Evolutionary conservation across 2,113 vertebrate species (phyloP), one percentile per base, ranked within the genome.

Genomic region (Notarius lentiginosus): DNA sequence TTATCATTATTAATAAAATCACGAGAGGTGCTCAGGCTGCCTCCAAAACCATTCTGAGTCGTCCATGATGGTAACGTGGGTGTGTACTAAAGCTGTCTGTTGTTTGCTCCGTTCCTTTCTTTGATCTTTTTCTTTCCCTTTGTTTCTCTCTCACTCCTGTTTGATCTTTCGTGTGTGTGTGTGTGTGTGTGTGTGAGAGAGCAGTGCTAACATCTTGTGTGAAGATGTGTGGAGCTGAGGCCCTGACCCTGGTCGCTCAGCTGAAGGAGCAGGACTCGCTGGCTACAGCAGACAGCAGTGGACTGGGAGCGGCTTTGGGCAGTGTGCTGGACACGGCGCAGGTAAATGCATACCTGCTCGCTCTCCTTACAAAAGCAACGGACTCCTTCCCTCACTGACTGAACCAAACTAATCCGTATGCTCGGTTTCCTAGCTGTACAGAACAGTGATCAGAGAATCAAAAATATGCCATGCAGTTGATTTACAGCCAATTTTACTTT

Each of bases 141-240:
- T 75, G 7, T 82, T 27, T 83, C 58, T 34, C 22, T 17, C n/a
- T 24, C 47, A n/a, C 20, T 7, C 3, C 0, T 75, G 0, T 41
- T n/a, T 55, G 7, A 18, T 53, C 53, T 4, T 49, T 11, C 30
- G 2, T 56, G 24, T 79, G 17, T 73, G 10, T 55, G 30, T 82
- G 63, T 73, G 0, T 65, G 56, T 87, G 65, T 53, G 20, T 56
- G 0, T 65, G 56, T 87, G 65, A 41, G 20, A 53, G 0, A 15
- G 72, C 94, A 99, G 98, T 93, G 20, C 94, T 99, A 90, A 94
- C 95, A 1, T 97, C 97, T 90, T 93, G 94, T 10, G 97, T 98
- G 89, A 97, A 94, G 92, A 89, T 93, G 53, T 99, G 96, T 0
- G 96, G 97, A 53, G 91, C 90, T 0, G 96, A 97, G 88, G 95